Evolutionary conservation across 2,113 vertebrate species (phyloP).

Genomic region (Panthera leo): DNA sequence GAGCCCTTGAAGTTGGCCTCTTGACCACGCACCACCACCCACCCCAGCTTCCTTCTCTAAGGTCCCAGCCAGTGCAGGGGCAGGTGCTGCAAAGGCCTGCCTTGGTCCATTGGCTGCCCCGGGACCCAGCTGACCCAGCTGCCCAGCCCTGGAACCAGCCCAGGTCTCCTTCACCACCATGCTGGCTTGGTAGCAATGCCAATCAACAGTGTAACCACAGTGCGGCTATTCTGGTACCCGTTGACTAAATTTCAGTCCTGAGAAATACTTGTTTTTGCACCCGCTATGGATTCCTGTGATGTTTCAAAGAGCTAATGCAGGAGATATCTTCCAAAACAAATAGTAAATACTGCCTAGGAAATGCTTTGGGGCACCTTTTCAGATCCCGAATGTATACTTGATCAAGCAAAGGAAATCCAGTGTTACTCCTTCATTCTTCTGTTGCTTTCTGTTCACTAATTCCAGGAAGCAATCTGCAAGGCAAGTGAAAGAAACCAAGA

Average conservation of each 20-base stretch:
- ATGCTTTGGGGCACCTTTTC: background rate
- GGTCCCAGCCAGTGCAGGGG: rapidly evolving
- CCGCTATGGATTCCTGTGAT: background rate
- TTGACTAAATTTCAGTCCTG: background rate
- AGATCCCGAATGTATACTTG: background rate
- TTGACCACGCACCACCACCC: background rate
- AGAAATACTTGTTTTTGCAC: background rate
- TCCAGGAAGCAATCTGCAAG: background rate
- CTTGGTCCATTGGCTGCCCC: background rate
- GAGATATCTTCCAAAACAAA: background rate
- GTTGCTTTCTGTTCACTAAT: background rate
- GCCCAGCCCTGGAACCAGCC: background rate
- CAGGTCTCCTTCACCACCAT: background rate
- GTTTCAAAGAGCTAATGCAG: background rate
- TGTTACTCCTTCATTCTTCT: background rate
- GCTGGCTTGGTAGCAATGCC: too few relatives aligned
- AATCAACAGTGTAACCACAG: background rate
- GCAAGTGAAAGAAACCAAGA: background rate
- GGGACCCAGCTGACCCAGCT: too few relatives aligned
- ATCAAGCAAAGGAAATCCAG: background rate
- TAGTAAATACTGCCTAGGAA: constrained; percentile 9
- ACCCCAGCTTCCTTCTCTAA: background rate
- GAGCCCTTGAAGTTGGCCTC: background rate
- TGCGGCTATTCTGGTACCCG: background rate
- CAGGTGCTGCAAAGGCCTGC: rapidly evolving